Evolutionary conservation across 2,797 vertebrate species (phyloP).

Genomic region (Acipenser ruthenus): DNA sequence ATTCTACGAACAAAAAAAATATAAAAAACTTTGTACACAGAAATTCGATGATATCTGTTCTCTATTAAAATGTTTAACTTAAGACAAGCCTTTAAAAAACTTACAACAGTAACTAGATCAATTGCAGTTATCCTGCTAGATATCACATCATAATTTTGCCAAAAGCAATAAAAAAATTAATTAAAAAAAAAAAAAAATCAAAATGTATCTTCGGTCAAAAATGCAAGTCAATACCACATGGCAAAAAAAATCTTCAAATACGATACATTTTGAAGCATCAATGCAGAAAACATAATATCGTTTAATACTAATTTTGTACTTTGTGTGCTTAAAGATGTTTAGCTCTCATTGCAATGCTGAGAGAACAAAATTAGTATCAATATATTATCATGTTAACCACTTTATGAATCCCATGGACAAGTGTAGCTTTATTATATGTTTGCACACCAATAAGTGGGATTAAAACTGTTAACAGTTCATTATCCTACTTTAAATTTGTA

Average conservation of each 20-base stretch:
- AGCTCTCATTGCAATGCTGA: slow-evolving; percentile 54
- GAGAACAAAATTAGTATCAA: slow-evolving; percentile 82
- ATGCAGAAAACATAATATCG: slow-evolving; percentile 72
- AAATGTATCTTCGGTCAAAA: slow-evolving; percentile 85
- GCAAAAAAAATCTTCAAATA: slow-evolving; percentile 52
- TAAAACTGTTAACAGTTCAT: slow-evolving; percentile 26
- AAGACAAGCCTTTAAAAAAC: slow-evolving; percentile 51
- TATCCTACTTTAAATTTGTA: slow-evolving; percentile 19
- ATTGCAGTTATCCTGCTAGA: slow-evolving; percentile 71
- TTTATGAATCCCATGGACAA: slow-evolving; percentile 75
- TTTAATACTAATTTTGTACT: slow-evolving; percentile 79
- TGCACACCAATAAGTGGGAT: slow-evolving; percentile 31
- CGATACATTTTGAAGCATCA: slow-evolving; percentile 98
- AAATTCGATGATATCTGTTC: slow-evolving; percentile 71
- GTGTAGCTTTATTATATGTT: slow-evolving; percentile 48
- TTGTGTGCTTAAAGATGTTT: slow-evolving; percentile 51
- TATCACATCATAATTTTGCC: slow-evolving; percentile 66
- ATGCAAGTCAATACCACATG: slow-evolving; percentile 52
- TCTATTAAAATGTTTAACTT: slow-evolving; percentile 62
- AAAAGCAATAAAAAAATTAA: slow-evolving; percentile 45
- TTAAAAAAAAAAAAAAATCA: slow-evolving; percentile 57
- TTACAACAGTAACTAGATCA: slow-evolving; percentile 39
- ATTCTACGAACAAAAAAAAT: slow-evolving; percentile 44
- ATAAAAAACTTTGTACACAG: slow-evolving; percentile 72
- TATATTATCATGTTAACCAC: slow-evolving; percentile 68